These are phyloP conservation scores for Aurelia sp. DNA, from an alignment of 30 jellyfish, hydroid and myxozoan species.

Conservation along the genomic window DNA sequence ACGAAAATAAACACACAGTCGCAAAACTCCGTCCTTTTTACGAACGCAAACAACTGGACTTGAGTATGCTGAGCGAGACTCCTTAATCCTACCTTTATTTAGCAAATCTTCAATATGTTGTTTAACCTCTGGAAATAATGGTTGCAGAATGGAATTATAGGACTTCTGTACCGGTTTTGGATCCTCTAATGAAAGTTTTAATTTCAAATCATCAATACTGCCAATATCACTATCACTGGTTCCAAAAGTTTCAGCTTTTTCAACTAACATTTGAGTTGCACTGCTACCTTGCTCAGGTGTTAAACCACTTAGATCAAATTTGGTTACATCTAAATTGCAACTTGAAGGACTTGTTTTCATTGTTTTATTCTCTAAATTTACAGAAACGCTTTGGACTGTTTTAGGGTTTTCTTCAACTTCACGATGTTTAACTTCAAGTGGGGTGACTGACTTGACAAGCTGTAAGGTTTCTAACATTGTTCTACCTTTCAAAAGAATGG, in stretches of 20 bases:
- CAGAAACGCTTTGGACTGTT: too few relatives aligned
- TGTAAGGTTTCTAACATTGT: constrained; percentile 16
- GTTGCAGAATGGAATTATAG: constrained; percentile 25
- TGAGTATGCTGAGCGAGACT: too few relatives aligned
- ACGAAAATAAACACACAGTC: too few relatives aligned
- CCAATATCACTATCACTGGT: constrained; percentile 32
- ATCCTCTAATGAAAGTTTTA: constrained; percentile 14
- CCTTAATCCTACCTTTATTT: constrained; percentile 35
- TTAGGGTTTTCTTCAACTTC: not conserved
- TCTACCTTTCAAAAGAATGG: not conserved
- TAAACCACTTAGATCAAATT: constrained; percentile 14
- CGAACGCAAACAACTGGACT: too few relatives aligned
- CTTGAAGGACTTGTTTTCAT: too few relatives aligned
- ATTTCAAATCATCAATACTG: constrained; percentile 7
- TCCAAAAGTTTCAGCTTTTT: constrained; percentile 9
- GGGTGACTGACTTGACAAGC: constrained; percentile 17
- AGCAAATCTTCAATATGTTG: constrained; percentile 44
- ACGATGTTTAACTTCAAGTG: constrained; percentile 7
- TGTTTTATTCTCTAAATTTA: too few relatives aligned
- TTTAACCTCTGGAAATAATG: constrained; percentile 16
- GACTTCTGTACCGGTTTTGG: constrained; percentile 44
- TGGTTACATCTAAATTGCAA: not conserved
- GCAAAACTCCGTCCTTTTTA: too few relatives aligned
- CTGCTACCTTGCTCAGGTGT: constrained; percentile 1
- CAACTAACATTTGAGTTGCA: constrained; percentile 4